Conservation (phyloP, 2,888 invertebrate species). For the Rhorus exstirpatorius region DNA sequence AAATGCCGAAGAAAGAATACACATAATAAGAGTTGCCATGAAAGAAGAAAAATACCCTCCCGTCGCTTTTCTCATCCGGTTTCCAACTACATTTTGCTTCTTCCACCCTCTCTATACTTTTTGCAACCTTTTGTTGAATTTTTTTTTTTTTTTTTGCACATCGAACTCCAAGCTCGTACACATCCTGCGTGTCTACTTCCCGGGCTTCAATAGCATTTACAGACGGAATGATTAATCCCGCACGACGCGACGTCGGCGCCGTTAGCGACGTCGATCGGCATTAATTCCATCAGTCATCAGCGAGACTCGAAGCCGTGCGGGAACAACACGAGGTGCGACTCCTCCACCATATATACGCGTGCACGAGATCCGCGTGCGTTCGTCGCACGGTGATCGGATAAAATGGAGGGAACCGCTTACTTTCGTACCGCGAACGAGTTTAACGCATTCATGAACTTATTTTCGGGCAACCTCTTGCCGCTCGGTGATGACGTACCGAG, state of each 20-base stretch:
- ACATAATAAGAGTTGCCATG: neutral
- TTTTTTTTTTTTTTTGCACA: neutral
- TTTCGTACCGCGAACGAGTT: slow-evolving; percentile 69
- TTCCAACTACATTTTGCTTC: too few species aligned
- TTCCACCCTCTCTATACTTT: too few species aligned
- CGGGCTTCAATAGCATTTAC: slow-evolving; percentile 11
- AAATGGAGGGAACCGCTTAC: slow-evolving; percentile 57
- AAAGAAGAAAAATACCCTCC: neutral
- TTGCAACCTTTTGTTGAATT: neutral
- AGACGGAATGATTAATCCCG: slow-evolving; percentile 52
- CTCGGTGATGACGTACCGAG: slow-evolving; percentile 5
- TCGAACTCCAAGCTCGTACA: neutral
- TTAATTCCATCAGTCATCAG: neutral
- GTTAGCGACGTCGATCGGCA: neutral
- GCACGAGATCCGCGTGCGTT: too few species aligned
- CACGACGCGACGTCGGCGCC: slow-evolving; percentile 1
- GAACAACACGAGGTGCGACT: neutral
- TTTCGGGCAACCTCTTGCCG: slow-evolving; percentile 74
- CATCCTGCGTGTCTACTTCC: neutral
- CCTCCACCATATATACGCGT: too few species aligned
- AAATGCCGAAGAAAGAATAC: neutral
- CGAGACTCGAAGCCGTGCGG: neutral
- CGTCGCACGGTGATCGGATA: too few species aligned
- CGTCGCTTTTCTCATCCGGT: too few species aligned
- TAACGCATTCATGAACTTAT: slow-evolving; percentile 64